Percentiles rank a stretch among this genome's conserved stretches.
Conservation (phyloP, 2,888 invertebrate genomes). For the Apeira syringaria region DNA sequence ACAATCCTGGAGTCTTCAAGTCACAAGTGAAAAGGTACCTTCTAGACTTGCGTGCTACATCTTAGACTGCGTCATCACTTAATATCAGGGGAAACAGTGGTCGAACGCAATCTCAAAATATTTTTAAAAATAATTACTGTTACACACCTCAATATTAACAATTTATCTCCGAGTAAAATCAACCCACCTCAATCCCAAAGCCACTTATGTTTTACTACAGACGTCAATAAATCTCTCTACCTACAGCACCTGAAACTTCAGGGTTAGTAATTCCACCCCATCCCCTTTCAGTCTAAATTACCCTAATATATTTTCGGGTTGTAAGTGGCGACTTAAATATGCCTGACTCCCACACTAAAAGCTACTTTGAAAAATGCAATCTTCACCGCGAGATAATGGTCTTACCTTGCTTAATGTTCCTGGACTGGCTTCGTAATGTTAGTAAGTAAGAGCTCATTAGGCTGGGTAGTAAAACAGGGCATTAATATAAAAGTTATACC, state of each 20-base stretch:
- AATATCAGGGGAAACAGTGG: too few species aligned
- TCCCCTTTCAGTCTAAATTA: slow-evolving; percentile 49
- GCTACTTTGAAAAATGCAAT: slow-evolving; percentile 42
- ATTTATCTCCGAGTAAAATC: neutral
- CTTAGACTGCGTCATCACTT: too few species aligned
- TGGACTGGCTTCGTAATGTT: slow-evolving; percentile 9
- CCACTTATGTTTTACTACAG: slow-evolving; percentile 10
- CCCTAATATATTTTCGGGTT: slow-evolving; percentile 64
- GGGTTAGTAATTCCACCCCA: slow-evolving; percentile 39
- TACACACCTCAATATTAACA: too few species aligned
- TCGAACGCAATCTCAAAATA: too few species aligned
- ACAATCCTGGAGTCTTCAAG: too few species aligned
- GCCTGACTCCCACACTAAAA: slow-evolving; percentile 40
- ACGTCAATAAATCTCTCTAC: slow-evolving; percentile 13
- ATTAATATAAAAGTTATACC: too few species aligned
- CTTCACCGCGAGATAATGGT: slow-evolving; percentile 24
- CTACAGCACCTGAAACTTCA: slow-evolving; percentile 24
- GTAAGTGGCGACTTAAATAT: slow-evolving; percentile 67
- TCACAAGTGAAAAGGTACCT: too few species aligned
- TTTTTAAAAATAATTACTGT: too few species aligned
- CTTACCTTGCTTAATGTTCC: slow-evolving; percentile 4
- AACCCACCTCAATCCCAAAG: neutral
- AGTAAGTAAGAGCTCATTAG: slow-evolving; percentile 4
- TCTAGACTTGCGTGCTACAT: too few species aligned
- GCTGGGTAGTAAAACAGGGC: too few species aligned